Evolutionary conservation across 35 echinoderm and acorn worm species (phyloP).

Genomic region (Strongylocentrotus purpuratus): DNA sequence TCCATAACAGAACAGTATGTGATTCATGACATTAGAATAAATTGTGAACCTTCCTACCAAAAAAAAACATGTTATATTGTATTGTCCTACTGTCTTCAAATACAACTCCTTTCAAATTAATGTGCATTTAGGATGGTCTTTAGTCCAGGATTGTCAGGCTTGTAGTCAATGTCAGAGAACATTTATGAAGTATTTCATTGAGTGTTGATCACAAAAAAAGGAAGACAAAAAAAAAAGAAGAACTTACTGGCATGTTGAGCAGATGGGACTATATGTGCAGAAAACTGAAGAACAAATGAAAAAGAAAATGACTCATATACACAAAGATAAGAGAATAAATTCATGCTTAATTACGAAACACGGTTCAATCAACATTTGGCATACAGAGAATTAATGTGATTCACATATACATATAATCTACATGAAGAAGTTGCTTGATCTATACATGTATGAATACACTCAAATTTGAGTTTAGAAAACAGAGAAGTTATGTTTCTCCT

Average conservation of each 20-base stretch:
- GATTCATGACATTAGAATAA: too few relatives aligned
- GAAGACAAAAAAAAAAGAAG: not conserved
- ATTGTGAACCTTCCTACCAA: too few relatives aligned
- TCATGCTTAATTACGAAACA: not conserved
- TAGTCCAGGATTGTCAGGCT: too few relatives aligned
- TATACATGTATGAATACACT: not conserved
- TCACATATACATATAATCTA: not conserved
- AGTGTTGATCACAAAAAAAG: not conserved
- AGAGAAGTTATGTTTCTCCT: not conserved
- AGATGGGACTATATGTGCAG: constrained; percentile 82
- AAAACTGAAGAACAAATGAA: constrained; percentile 67
- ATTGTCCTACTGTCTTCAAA: too few relatives aligned
- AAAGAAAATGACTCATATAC: not conserved
- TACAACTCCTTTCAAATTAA: too few relatives aligned
- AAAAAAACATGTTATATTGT: not conserved
- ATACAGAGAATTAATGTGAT: not conserved
- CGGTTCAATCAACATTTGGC: not conserved
- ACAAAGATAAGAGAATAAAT: not conserved
- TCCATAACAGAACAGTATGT: too few relatives aligned
- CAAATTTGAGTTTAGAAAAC: too few relatives aligned
- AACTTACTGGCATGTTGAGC: constrained; percentile 89
- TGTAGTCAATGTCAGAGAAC: too few relatives aligned
- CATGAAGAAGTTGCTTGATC: not conserved
- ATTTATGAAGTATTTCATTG: not conserved
- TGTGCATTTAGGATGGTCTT: too few relatives aligned